Percentiles rank a stretch among this genome's conserved stretches.
phyloP scores from a whole-genome alignment of 2,888 invertebrate genomes.

The Hoplodrina ambigua region DNA sequence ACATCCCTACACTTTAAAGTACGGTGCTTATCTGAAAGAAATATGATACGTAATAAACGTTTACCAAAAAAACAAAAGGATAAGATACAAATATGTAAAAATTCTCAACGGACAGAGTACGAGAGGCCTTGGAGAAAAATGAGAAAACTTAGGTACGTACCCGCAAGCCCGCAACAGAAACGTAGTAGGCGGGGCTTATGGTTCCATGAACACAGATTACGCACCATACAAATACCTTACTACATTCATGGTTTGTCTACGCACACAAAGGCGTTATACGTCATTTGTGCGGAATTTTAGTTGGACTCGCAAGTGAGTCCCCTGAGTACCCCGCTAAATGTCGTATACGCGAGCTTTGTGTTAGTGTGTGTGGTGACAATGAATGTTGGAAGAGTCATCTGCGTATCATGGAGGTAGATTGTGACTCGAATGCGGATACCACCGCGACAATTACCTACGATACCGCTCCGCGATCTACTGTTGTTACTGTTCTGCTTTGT shows the following conservation, averaged over 20 bases:
- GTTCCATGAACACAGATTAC: constrained; percentile 38
- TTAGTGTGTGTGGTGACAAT: constrained; percentile 17
- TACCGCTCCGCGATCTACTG: constrained; percentile 51
- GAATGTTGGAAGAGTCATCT: constrained; percentile 12
- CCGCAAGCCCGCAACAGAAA: constrained; percentile 16
- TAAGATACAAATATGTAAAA: constrained; percentile 59
- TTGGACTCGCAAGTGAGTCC: constrained; percentile 23
- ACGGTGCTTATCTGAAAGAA: constrained; percentile 55
- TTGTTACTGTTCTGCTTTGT: constrained; percentile 36
- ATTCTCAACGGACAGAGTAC: constrained; percentile 47
- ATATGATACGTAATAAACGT: constrained; percentile 56
- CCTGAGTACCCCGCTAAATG: constrained; percentile 15
- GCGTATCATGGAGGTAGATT: neutral
- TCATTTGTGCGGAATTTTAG: constrained; percentile 40
- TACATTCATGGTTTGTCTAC: constrained; percentile 21
- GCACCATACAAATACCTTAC: constrained; percentile 17
- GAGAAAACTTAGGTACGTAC: constrained; percentile 43
- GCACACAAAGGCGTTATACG: constrained; percentile 29
- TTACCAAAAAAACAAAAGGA: constrained; percentile 44
- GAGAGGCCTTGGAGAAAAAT: constrained; percentile 47
- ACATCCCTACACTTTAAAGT: constrained; percentile 46
- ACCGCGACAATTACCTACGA: constrained; percentile 49
- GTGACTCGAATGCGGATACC: constrained; percentile 53
- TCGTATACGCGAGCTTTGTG: neutral
- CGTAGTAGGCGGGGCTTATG: constrained; percentile 26